Conservation (phyloP, 2,797 vertebrate species). For the Clarias platycephalus region DNA sequence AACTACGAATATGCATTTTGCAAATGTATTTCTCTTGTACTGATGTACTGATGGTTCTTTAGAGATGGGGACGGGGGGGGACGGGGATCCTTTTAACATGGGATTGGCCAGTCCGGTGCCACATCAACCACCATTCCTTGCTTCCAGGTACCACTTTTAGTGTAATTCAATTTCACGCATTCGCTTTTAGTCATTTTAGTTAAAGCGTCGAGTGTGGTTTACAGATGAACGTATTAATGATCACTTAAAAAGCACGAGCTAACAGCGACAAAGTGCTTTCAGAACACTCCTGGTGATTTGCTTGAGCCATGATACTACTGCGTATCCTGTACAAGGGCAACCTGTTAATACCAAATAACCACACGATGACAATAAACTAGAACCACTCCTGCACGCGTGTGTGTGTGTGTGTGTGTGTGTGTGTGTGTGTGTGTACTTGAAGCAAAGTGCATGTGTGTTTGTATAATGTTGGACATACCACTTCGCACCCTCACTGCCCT, state of each 20-base stretch:
- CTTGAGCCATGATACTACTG: not conserved
- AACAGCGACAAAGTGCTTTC: not conserved
- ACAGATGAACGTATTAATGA: not conserved
- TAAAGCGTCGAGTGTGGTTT: not conserved
- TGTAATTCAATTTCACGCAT: not conserved
- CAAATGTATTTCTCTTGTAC: constrained; percentile 4
- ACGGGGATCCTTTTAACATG: not conserved
- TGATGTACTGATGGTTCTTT: not conserved
- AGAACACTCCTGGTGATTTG: not conserved
- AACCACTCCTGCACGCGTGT: not conserved
- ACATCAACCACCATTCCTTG: not conserved
- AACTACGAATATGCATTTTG: constrained; percentile 16
- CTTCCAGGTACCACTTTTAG: not conserved
- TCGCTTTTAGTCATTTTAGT: not conserved
- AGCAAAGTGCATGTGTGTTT: constrained; percentile 30
- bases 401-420: too few species aligned
- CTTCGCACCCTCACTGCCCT: constrained; percentile 76
- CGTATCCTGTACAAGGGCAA: not conserved
- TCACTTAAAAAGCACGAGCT: too few species aligned
- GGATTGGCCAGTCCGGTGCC: not conserved
- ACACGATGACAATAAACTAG: not conserved
- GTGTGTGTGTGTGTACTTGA: not conserved
- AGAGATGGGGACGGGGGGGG: not conserved
- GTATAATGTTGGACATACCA: constrained; percentile 53
- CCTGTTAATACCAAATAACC: not conserved